These are phyloP conservation scores for Enchytraeus crypticus DNA, from an alignment of 2,888 invertebrate genomes.

Conservation along the genomic window DNA sequence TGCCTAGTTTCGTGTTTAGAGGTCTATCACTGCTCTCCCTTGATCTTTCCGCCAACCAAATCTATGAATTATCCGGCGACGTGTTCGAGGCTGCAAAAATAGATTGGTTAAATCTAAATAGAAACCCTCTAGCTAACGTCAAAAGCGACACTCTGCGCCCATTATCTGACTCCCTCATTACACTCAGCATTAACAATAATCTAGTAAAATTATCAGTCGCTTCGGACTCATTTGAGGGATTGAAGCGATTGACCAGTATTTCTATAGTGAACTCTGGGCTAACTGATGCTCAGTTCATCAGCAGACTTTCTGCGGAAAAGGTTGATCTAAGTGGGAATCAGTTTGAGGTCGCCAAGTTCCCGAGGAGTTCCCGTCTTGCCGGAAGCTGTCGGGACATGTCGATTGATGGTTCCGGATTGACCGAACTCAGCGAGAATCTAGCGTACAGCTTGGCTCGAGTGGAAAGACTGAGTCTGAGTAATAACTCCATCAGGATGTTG, in stretches of 20 bases:
- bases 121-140: slow-evolving; percentile 4
- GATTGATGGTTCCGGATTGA: slow-evolving; percentile 2
- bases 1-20: slow-evolving; percentile 9
- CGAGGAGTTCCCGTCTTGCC: slow-evolving; percentile 1
- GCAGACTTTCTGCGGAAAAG: background rate
- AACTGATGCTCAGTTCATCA: slow-evolving; percentile 11
- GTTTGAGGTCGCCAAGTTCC: slow-evolving; percentile 5
- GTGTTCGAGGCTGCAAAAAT: slow-evolving; percentile 7
- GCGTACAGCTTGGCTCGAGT: slow-evolving; percentile 5
- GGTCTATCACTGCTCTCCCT: slow-evolving; percentile 5
- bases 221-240: slow-evolving; percentile 7
- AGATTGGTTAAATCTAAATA: slow-evolving; percentile 3
- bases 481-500: slow-evolving; percentile 8
- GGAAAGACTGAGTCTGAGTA: slow-evolving; percentile 10
- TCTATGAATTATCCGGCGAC: background rate
- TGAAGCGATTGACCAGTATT: slow-evolving; percentile 8
- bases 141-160: background rate
- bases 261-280: slow-evolving; percentile 3
- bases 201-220: slow-evolving; percentile 7
- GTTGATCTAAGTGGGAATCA: slow-evolving; percentile 18
- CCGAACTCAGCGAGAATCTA: slow-evolving; percentile 2
- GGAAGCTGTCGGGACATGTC: slow-evolving; percentile 2
- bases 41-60: background rate
- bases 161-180: slow-evolving; percentile 7
- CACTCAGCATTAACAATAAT: slow-evolving; percentile 12